Evolutionary conservation across 2,888 invertebrate genomes (phyloP).

Genomic region (Nemotelus nigrinus): DNA sequence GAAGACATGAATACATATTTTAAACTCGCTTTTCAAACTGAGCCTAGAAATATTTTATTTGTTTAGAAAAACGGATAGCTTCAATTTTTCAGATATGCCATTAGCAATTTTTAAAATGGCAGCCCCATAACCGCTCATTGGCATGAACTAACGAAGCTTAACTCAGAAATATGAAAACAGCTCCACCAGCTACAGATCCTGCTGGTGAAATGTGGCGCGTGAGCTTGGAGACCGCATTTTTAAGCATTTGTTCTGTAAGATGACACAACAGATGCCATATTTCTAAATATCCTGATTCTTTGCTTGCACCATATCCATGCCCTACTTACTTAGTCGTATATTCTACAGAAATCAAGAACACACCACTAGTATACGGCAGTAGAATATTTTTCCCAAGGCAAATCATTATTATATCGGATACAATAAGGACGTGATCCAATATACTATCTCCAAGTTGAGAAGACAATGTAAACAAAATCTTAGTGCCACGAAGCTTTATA

Average conservation of each 20-base stretch:
- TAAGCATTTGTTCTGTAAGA: neutral
- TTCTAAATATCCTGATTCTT: neutral
- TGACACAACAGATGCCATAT: conserved; percentile 2
- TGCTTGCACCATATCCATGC: neutral
- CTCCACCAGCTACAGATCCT: too few relatives aligned
- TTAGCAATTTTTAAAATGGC: too few relatives aligned
- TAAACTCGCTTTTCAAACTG: too few relatives aligned
- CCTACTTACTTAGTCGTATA: conserved; percentile 3
- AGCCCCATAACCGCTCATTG: too few relatives aligned
- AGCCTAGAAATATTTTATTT: too few relatives aligned
- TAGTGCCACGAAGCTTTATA: conserved; percentile 10
- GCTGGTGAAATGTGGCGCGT: neutral
- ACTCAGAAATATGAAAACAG: too few relatives aligned
- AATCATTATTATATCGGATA: conserved; percentile 56
- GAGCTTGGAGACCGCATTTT: neutral
- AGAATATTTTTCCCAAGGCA: conserved; percentile 48
- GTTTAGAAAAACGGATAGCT: too few relatives aligned
- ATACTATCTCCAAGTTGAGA: conserved; percentile 52
- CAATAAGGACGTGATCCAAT: conserved; percentile 55
- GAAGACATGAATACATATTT: too few relatives aligned
- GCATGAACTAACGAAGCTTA: too few relatives aligned
- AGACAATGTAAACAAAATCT: conserved; percentile 48
- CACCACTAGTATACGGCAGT: conserved; percentile 18
- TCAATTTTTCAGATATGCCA: too few relatives aligned
- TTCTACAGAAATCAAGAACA: conserved; percentile 29